Evolutionary conservation across 2,888 invertebrate species (phyloP), one percentile per base, ranked within the genome.

Genomic region (Caenorhabditis japonica): DNA sequence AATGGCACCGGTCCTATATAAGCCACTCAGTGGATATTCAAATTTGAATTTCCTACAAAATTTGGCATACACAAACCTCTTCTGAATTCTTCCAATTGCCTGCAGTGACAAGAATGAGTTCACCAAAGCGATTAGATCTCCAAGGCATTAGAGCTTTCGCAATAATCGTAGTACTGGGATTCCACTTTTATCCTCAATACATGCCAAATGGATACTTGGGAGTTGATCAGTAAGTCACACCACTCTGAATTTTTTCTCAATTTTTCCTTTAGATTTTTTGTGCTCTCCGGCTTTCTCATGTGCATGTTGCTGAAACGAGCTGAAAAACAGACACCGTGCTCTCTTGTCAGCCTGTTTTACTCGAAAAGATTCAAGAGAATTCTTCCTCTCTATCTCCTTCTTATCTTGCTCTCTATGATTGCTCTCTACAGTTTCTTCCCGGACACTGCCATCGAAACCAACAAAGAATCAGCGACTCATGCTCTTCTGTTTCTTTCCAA

Each of bases 181-280:
- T 72, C 47, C 71, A 72, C 19, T 72, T 72, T 38, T 64, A 36
- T 15, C 71, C 71, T 1, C 12, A 46, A 1, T 21, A 17, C 13
- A 51, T 53, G 12, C 71, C 71, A 3, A 72, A 72, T 59, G 71
- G 71, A 34, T 72, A 72, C 34, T 30, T 72, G 3, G 71, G 71
- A 27, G 71, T 72, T 13, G 71, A 72, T 59, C 64, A 66, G 72
- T 73, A 33, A 46, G 72, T 49, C 19, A 30, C 10, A 5, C 10
- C 30, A 5, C 5, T 30, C 30, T 5, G 7, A 30, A 30, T 30
- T 3, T 30, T 27, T 49, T 49, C 19, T 43, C 43, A 19, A 10
- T 12, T 33, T 15, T 3, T n/a, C 4, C 41, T 49, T 13, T 36
- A 52, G 61, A 33, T 62, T 62, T 25, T 53, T 53, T 17, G 61